Percentiles rank a stretch among this genome's conserved stretches.
Evolutionary conservation across 2,888 invertebrate genomes (phyloP).

Genomic region (Syritta pipiens): DNA sequence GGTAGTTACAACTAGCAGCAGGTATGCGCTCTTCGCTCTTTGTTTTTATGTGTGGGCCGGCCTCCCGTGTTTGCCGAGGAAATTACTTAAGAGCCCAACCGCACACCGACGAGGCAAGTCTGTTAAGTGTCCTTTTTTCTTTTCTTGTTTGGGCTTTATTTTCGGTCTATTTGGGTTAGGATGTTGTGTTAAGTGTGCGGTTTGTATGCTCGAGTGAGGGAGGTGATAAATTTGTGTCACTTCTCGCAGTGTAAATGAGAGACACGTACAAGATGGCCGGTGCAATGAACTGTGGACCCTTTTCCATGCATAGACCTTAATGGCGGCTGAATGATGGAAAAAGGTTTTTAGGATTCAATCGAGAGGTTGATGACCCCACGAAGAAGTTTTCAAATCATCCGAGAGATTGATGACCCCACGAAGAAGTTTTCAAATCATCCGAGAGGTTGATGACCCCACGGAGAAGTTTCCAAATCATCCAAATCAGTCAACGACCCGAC

Average conservation of each 20-base stretch:
- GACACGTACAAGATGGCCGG: not conserved
- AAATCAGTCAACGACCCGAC: no score
- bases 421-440: no score
- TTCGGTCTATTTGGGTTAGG: slow-evolving; percentile 14
- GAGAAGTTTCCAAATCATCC: no score
- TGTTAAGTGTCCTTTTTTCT: slow-evolving; percentile 39
- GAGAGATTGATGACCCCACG: no score
- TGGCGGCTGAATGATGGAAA: no score
- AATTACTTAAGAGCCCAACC: slow-evolving; percentile 33
- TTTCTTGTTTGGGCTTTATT: not conserved
- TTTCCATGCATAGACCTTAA: no score
- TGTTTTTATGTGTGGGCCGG: slow-evolving; percentile 7
- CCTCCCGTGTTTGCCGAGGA: slow-evolving; percentile 29
- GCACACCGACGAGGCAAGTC: not conserved
- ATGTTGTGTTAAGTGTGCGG: slow-evolving; percentile 17
- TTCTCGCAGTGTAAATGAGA: not conserved
- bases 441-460: no score
- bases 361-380: no score
- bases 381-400: no score
- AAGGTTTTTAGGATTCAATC: no score
- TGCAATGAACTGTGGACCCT: slow-evolving; percentile 10
- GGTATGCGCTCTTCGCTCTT: slow-evolving; percentile 7
- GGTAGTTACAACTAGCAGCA: slow-evolving; percentile 26
- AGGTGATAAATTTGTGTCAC: slow-evolving; percentile 15
- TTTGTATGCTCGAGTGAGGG: slow-evolving; percentile 3